Conservation (phyloP, 2,113 vertebrate species). For the Tupaia chinensis region DNA sequence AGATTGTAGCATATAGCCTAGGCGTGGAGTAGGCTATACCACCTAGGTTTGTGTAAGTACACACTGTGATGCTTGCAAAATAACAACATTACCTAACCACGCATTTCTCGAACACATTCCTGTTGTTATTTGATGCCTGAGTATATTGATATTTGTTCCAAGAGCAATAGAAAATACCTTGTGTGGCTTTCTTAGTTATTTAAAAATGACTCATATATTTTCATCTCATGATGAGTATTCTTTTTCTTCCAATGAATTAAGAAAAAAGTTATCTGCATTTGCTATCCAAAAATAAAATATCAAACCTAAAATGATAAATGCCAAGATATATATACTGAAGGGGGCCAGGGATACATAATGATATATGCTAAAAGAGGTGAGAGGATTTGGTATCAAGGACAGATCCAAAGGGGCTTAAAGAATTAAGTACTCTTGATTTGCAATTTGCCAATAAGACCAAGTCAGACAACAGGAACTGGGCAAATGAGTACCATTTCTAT, state of each 20-base stretch:
- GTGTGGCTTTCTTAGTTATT: constrained; percentile 62
- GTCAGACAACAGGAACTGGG: not conserved
- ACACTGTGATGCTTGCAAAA: too few species aligned
- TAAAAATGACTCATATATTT: constrained; percentile 48
- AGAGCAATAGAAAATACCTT: constrained; percentile 47
- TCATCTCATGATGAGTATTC: constrained; percentile 36
- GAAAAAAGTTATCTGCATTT: constrained; percentile 42
- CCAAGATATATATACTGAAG: not conserved
- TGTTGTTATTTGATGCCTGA: too few species aligned
- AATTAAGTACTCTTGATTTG: not conserved
- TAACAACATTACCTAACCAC: too few species aligned
- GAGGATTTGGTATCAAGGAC: not conserved
- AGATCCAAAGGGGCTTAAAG: not conserved
- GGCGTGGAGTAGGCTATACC: too few species aligned
- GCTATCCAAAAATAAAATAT: not conserved
- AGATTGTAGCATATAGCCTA: too few species aligned
- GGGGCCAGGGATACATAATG: not conserved
- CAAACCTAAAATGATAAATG: constrained; percentile 8
- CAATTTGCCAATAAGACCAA: not conserved
- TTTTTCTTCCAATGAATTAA: constrained; percentile 11
- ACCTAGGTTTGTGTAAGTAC: too few species aligned
- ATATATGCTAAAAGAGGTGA: not conserved
- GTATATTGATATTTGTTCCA: constrained; percentile 31
- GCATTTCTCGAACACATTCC: too few species aligned
- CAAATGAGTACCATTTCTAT: not conserved